Evolutionary conservation across 1,140 invertebrate species (phyloP).

Genomic region (Heliconius himera): DNA sequence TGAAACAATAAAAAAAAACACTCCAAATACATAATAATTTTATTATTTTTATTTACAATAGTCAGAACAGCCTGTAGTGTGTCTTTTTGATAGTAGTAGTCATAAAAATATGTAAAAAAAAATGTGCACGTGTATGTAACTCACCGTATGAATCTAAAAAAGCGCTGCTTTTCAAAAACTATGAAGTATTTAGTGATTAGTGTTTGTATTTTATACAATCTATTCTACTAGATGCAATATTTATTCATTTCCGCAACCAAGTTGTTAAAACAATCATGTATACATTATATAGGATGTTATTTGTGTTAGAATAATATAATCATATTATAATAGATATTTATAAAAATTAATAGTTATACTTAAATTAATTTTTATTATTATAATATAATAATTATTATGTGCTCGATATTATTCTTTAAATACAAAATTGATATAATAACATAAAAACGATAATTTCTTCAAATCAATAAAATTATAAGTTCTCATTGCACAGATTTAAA

Average conservation of each 20-base stretch:
- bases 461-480: no score
- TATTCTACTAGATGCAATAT: constrained; percentile 1
- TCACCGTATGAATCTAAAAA: not conserved
- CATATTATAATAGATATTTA: no score
- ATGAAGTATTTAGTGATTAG: constrained; percentile 5
- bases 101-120: not conserved
- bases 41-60: not conserved
- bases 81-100: not conserved
- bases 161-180: constrained; percentile 8
- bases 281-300: not conserved
- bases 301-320: not conserved
- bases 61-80: not conserved
- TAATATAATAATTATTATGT: not conserved
- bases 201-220: not conserved
- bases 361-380: constrained; percentile 1
- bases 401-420: not conserved
- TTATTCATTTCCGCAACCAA: not conserved
- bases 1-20: no score
- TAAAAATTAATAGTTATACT: not conserved
- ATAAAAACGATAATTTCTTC: no score
- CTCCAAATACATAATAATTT: no score
- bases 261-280: not conserved
- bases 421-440: not conserved
- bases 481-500: no score
- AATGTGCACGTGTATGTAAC: constrained; percentile 3